These are phyloP conservation scores for Anas platyrhynchos DNA, from an alignment of 2,113 vertebrate species.

Conservation along the genomic window DNA sequence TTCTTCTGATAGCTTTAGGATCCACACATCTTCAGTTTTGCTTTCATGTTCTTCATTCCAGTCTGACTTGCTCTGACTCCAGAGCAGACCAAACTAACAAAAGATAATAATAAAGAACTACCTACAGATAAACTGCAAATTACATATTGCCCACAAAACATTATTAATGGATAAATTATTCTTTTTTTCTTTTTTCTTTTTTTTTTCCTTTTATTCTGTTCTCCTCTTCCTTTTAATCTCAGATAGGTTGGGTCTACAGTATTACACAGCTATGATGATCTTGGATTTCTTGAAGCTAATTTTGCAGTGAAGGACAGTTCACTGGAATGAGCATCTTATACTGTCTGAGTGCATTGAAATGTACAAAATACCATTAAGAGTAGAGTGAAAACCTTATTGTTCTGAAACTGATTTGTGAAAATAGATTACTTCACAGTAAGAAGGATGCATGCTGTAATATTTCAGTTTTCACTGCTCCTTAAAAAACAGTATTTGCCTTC, in stretches of 20 bases:
- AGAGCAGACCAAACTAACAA: conserved; percentile 85
- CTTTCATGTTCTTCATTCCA: conserved; percentile 79
- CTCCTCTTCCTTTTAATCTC: background rate
- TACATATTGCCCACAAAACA: conserved; percentile 37
- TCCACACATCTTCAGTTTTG: conserved; percentile 76
- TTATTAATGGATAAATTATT: background rate
- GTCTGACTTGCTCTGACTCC: conserved; percentile 79
- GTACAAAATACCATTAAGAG: background rate
- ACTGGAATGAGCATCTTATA: rapidly evolving
- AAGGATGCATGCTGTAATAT: background rate
- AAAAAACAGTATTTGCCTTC: background rate
- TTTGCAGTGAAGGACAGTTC: background rate
- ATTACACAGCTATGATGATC: background rate
- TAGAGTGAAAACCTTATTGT: background rate
- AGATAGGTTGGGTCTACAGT: background rate
- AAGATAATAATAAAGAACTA: conserved; percentile 82
- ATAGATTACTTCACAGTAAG: background rate
- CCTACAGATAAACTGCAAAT: conserved; percentile 58
- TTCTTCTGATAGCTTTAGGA: conserved; percentile 83
- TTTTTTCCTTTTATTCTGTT: background rate
- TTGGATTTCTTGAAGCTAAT: background rate
- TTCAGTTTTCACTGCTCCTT: background rate
- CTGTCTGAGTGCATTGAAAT: background rate
- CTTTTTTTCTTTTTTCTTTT: background rate
- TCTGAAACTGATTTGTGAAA: background rate